These are phyloP conservation scores for Danio albolineatus DNA, from an alignment of 2,797 vertebrate genomes.

Conservation along the genomic window DNA sequence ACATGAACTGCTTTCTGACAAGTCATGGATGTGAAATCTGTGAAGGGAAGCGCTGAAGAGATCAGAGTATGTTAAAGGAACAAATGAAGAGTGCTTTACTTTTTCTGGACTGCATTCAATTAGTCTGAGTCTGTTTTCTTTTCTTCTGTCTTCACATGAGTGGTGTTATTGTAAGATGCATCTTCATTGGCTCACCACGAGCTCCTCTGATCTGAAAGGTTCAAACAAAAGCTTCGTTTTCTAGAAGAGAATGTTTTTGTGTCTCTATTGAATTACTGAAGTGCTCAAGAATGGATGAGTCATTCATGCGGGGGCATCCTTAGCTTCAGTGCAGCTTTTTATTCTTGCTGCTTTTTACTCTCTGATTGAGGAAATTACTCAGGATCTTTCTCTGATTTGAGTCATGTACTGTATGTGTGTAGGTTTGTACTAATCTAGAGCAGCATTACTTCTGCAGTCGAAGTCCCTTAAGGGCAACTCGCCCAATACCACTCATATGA, in stretches of 20 bases:
- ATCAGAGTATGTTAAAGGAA: not conserved
- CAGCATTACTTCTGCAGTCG: conserved; percentile 3
- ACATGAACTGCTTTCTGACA: not conserved
- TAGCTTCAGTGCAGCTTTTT: not conserved
- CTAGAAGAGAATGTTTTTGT: conserved; percentile 21
- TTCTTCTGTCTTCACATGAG: conserved; percentile 22
- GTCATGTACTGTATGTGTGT: conserved; percentile 14
- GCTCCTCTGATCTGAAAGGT: conserved; percentile 8
- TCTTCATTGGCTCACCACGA: conserved; percentile 6
- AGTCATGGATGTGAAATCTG: not conserved
- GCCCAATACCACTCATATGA: conserved; percentile 59
- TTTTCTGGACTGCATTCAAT: not conserved
- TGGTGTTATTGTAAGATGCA: conserved; percentile 26
- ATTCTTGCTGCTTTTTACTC: not conserved
- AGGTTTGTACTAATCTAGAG: conserved; percentile 56
- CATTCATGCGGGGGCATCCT: conserved; percentile 8
- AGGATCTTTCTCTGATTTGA: not conserved
- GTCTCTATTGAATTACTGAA: conserved; percentile 30
- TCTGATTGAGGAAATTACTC: conserved; percentile 27
- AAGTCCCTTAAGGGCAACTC: conserved; percentile 25
- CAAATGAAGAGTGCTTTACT: not conserved
- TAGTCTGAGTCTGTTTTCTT: not conserved
- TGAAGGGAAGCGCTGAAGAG: not conserved
- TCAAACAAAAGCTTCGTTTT: conserved; percentile 20
- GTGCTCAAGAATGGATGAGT: conserved; percentile 45